A percentile compares a stretch with the other conserved stretches of the same genome.
Conservation (phyloP, 1,140 invertebrate species). For the Macrotrachela quadricornifera region DNA sequence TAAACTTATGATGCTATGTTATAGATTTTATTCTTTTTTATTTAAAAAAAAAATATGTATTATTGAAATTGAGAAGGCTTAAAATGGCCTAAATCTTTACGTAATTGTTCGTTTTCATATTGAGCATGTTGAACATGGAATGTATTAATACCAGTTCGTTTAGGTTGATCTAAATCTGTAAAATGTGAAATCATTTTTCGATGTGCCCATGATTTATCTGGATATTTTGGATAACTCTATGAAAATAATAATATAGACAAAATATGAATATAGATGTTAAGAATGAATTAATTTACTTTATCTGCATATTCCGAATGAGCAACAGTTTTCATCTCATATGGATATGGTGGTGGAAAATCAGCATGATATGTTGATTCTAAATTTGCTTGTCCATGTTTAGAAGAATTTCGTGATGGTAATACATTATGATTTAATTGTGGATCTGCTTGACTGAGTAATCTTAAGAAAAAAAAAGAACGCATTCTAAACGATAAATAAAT, state of each 20-base stretch:
- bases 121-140: conserved; percentile 6
- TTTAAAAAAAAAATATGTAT: too few species aligned
- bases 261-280: neutral
- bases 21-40: too few species aligned
- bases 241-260: neutral
- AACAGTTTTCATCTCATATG: neutral
- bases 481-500: neutral
- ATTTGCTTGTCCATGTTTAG: neutral
- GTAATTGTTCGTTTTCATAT: neutral
- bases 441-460: neutral
- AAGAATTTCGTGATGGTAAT: neutral
- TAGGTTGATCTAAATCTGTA: conserved; percentile 7
- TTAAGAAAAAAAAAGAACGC: neutral
- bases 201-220: conserved; percentile 1
- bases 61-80: too few species aligned
- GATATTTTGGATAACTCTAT: conserved; percentile 1
- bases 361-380: conserved; percentile 5
- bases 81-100: too few species aligned
- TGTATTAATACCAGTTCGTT: conserved; percentile 6
- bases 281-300: neutral
- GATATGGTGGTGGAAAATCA: conserved; percentile 1
- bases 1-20: too few species aligned
- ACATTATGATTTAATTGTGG: too few species aligned
- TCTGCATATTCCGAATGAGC: neutral
- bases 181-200: conserved; percentile 5